Percentiles rank a stretch among this genome's conserved stretches.
These are phyloP conservation scores for Myotis planiceps DNA, from an alignment of 2,797 vertebrate genomes.

Conservation along the genomic window DNA sequence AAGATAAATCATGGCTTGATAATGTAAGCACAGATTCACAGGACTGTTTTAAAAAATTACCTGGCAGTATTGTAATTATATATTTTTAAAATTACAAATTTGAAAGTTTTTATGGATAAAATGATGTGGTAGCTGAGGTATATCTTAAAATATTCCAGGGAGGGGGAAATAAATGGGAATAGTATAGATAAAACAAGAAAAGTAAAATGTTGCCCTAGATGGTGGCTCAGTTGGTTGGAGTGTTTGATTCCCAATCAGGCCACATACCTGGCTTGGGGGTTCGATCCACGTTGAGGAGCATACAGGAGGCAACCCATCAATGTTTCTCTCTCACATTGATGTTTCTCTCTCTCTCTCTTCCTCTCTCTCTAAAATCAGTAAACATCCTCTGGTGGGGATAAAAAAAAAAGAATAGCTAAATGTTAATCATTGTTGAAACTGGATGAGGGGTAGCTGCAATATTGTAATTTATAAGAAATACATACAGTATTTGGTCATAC, in stretches of 20 bases:
- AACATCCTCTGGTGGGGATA: not conserved
- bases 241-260: not conserved
- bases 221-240: not conserved
- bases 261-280: not conserved
- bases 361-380: not conserved
- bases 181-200: not conserved
- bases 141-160: not conserved
- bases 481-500: not conserved
- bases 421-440: not conserved
- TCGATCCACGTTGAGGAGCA: accelerated
- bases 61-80: not conserved
- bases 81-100: not conserved
- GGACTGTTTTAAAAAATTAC: not conserved
- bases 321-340: not conserved
- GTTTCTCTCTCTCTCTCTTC: no score
- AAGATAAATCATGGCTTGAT: not conserved
- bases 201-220: not conserved
- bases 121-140: not conserved
- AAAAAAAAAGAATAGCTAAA: not conserved
- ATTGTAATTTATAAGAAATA: not conserved
- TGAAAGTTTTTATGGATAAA: not conserved
- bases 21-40: not conserved
- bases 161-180: not conserved
- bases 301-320: not conserved
- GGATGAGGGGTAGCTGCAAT: not conserved